Evolutionary conservation across 2,888 invertebrate species (phyloP).

Genomic region (Cheilosia variabilis): DNA sequence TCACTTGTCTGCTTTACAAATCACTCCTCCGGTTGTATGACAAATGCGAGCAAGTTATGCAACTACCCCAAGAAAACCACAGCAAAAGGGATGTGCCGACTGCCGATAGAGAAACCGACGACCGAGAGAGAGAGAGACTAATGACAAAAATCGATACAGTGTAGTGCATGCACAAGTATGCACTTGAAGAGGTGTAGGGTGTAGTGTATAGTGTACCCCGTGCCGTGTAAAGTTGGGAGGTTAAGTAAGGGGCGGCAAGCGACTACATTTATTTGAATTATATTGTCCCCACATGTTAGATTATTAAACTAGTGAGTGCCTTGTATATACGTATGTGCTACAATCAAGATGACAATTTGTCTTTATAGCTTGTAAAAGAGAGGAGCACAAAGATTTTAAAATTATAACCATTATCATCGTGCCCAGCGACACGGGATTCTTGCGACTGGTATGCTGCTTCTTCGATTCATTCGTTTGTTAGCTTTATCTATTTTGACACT

Average conservation of each 20-base stretch:
- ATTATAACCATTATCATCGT: constrained; percentile 67
- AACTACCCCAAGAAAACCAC: constrained; percentile 14
- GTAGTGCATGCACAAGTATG: constrained; percentile 49
- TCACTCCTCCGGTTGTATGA: constrained; percentile 34
- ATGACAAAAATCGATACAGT: constrained; percentile 64
- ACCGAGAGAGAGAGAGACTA: background rate
- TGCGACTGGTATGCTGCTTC: constrained; percentile 29
- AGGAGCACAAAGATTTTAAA: constrained; percentile 68
- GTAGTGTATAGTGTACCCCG: background rate
- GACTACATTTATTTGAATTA: constrained; percentile 61
- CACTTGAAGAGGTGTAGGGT: constrained; percentile 35
- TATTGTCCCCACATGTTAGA: constrained; percentile 72
- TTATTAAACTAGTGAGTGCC: constrained; percentile 57
- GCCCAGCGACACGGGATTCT: constrained; percentile 25
- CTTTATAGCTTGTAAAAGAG: constrained; percentile 74
- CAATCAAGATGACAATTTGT: constrained; percentile 69
- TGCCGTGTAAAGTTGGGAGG: constrained; percentile 64
- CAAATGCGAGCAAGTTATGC: constrained; percentile 37
- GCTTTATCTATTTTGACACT: constrained; percentile 54
- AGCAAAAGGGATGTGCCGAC: background rate
- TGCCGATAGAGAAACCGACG: background rate
- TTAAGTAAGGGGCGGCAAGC: constrained; percentile 64
- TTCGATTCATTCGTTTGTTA: constrained; percentile 24
- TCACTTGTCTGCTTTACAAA: constrained; percentile 70
- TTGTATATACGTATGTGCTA: constrained; percentile 5